A percentile compares a stretch with the other conserved stretches of the same genome.
phyloP scores from a whole-genome alignment of 2,113 vertebrate species.

The Paraplagusia blochii region DNA sequence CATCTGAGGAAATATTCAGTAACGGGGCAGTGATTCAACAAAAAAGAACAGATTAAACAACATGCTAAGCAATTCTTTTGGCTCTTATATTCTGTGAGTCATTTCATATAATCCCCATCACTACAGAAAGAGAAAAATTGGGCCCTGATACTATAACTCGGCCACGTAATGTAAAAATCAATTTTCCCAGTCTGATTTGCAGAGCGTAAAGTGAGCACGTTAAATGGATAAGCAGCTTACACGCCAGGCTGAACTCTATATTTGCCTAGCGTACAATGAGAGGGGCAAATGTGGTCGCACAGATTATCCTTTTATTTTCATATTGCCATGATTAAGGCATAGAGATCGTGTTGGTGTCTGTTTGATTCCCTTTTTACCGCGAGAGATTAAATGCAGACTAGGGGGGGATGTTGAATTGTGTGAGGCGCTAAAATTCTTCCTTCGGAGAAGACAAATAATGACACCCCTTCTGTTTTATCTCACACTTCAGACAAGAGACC shows the following conservation, averaged over 20 bases:
- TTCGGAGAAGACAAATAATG: constrained; percentile 5
- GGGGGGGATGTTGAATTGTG: constrained; percentile 35
- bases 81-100: constrained; percentile 4
- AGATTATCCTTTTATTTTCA: constrained; percentile 29
- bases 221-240: constrained; percentile 69
- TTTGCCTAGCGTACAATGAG: constrained; percentile 27
- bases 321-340: constrained; percentile 16
- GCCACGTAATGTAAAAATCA: constrained; percentile 51
- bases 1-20: neutral
- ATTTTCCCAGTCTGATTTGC: constrained; percentile 41
- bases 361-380: constrained; percentile 33
- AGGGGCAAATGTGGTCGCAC: constrained; percentile 45
- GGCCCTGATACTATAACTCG: constrained; percentile 38
- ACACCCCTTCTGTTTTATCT: constrained; percentile 15
- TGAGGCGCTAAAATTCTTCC: no score
- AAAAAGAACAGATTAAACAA: neutral
- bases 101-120: constrained; percentile 5
- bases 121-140: constrained; percentile 21
- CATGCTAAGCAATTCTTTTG: neutral
- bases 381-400: constrained; percentile 41
- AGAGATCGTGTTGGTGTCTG: constrained; percentile 21
- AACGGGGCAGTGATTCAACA: constrained; percentile 1
- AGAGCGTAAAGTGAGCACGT: constrained; percentile 48
- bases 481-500: constrained; percentile 7
- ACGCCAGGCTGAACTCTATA: constrained; percentile 39